Percentiles rank a stretch among this genome's conserved stretches.
phyloP scores from a whole-genome alignment of 1,140 invertebrate species.

The Reticulitermes speratus region DNA sequence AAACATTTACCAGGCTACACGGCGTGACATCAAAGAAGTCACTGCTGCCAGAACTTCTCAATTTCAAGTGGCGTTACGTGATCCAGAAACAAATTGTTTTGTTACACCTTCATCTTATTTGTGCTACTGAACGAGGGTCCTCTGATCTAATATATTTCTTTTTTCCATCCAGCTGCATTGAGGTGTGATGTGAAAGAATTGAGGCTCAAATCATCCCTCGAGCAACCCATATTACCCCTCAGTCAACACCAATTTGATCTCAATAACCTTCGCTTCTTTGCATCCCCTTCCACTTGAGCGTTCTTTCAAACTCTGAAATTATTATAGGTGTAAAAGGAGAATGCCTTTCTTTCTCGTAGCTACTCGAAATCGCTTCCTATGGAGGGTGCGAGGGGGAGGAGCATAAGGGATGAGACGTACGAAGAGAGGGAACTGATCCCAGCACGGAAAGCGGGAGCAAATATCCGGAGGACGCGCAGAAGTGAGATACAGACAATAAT shows the following conservation, averaged over 20 bases:
- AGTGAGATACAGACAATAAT: neutral
- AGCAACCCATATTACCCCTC: slow-evolving; percentile 4
- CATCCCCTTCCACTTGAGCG: neutral
- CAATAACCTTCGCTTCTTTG: slow-evolving; percentile 23
- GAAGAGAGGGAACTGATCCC: neutral
- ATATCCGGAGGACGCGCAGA: neutral
- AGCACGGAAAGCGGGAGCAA: neutral
- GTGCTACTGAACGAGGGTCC: neutral
- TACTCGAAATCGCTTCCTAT: neutral
- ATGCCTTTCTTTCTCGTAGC: neutral
- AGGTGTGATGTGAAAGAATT: slow-evolving; percentile 2
- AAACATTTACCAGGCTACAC: too few species aligned
- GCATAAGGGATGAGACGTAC: neutral
- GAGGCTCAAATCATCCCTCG: neutral
- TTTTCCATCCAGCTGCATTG: neutral
- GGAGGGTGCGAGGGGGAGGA: neutral
- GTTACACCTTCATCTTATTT: neutral
- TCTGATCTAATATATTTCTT: neutral
- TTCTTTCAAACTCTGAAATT: slow-evolving; percentile 24
- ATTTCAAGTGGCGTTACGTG: too few species aligned
- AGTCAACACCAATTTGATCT: slow-evolving; percentile 24
- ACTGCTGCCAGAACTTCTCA: too few species aligned
- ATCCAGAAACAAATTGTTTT: neutral
- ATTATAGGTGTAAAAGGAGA: slow-evolving; percentile 20
- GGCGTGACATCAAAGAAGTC: too few species aligned